Evolutionary conservation across 2,797 vertebrate species (phyloP).

Genomic region (Acipenser oxyrinchus): DNA sequence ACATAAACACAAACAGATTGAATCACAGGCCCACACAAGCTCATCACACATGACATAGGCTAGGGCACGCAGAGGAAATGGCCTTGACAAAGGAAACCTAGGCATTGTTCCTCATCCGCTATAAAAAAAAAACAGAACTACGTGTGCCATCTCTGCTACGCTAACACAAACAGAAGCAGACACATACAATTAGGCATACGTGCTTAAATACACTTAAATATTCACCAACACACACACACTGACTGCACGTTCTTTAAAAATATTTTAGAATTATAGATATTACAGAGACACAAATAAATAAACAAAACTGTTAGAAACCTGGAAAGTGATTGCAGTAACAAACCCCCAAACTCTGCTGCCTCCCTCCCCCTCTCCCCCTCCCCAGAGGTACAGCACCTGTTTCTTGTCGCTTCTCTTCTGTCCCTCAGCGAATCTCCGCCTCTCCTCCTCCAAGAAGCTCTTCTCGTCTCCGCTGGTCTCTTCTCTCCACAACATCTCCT

Average conservation of each 20-base stretch:
- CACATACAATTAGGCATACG: neutral
- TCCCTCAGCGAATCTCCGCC: constrained; percentile 29
- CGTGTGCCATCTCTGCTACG: neutral
- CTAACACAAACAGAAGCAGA: neutral
- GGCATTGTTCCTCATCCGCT: too few species aligned
- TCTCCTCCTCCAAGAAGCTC: constrained; percentile 47
- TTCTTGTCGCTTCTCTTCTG: constrained; percentile 52
- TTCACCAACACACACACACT: neutral
- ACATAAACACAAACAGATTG: too few species aligned
- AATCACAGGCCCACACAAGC: too few species aligned
- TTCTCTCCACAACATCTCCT: constrained; percentile 53
- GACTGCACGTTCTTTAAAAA: constrained; percentile 9
- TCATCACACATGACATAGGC: too few species aligned
- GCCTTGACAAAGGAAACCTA: too few species aligned
- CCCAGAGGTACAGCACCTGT: constrained; percentile 49
- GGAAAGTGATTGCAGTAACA: neutral
- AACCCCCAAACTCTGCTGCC: neutral
- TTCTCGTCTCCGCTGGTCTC: constrained; percentile 52
- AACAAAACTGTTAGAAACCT: neutral
- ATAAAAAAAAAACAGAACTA: too few species aligned
- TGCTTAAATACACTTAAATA: neutral
- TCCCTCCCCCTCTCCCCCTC: neutral
- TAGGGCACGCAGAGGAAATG: too few species aligned
- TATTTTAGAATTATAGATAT: constrained; percentile 10
- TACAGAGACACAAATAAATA: constrained; percentile 3